A percentile compares a stretch with the other conserved stretches of the same genome.
Conservation (phyloP, 1,140 invertebrate species). For the Halictus rubicundus region DNA sequence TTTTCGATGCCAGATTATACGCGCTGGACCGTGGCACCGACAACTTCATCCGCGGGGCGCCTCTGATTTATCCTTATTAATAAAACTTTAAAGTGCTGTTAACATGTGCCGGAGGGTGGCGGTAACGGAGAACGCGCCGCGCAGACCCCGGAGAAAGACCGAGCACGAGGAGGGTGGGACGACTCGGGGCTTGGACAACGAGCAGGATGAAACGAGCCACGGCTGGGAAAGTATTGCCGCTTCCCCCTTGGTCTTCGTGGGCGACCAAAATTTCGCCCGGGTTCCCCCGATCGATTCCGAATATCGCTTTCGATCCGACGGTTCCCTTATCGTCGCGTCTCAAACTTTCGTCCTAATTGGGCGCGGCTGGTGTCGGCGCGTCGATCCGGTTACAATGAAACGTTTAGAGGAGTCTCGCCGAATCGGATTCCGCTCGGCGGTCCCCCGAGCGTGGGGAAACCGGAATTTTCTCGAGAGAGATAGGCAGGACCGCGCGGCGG, state of each 20-base stretch:
- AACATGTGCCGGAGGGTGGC: slow-evolving; percentile 68
- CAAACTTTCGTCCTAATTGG: too few species aligned
- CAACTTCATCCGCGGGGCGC: slow-evolving; percentile 79
- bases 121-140: slow-evolving; percentile 29
- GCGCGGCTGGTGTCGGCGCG: too few species aligned
- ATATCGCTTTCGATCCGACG: neutral
- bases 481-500: too few species aligned
- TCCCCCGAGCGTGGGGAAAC: too few species aligned
- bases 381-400: too few species aligned
- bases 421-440: too few species aligned
- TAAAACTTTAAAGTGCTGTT: slow-evolving; percentile 78
- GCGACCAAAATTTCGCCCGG: neutral
- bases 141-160: slow-evolving; percentile 14
- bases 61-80: slow-evolving; percentile 81
- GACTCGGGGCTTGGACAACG: slow-evolving; percentile 4
- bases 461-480: too few species aligned
- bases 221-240: slow-evolving; percentile 58
- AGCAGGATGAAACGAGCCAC: slow-evolving; percentile 29
- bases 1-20: slow-evolving; percentile 64
- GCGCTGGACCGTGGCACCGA: slow-evolving; percentile 70
- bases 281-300: neutral
- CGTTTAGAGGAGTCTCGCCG: neutral
- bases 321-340: too few species aligned
- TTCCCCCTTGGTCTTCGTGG: neutral
- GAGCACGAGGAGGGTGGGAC: slow-evolving; percentile 24